phyloP scores from a whole-genome alignment of 2,797 vertebrate species.

The Paratrypauchen microcephalus region DNA sequence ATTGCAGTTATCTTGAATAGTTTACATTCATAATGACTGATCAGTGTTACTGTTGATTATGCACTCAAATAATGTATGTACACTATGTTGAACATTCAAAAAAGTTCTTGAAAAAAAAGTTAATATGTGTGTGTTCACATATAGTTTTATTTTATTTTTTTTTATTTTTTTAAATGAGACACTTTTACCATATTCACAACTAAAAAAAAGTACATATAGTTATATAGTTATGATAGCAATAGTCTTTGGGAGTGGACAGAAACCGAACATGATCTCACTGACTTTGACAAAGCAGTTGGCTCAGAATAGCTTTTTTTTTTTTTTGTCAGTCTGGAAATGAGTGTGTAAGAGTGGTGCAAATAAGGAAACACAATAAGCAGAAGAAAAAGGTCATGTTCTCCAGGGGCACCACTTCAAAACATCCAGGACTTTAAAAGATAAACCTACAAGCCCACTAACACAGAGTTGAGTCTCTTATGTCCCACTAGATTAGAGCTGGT shows the following conservation, averaged over 20 bases:
- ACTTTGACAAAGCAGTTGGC: constrained; percentile 1
- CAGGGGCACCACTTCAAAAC: not conserved
- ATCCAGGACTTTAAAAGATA: not conserved
- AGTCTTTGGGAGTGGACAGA: not conserved
- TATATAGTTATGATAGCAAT: too few species aligned
- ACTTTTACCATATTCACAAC: too few species aligned
- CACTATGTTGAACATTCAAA: too few species aligned
- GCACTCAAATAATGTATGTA: too few species aligned
- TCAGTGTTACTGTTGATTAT: too few species aligned
- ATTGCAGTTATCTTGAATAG: too few species aligned
- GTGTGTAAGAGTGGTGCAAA: not conserved
- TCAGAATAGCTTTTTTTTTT: not conserved
- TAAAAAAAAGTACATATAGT: too few species aligned
- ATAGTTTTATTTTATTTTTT: too few species aligned
- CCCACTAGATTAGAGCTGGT: not conserved
- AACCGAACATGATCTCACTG: not conserved
- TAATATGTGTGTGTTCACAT: too few species aligned
- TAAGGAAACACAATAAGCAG: constrained; percentile 9
- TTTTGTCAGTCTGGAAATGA: not conserved
- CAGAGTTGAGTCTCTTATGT: not conserved
- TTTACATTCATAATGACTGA: too few species aligned
- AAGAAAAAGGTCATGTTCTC: not conserved
- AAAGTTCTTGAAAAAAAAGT: too few species aligned
- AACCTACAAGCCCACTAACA: not conserved
- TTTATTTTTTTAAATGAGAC: too few species aligned